Evolutionary conservation across 1,140 invertebrate genomes (phyloP), one percentile per base, ranked within the genome.

Genomic region (Pararge aegeria): DNA sequence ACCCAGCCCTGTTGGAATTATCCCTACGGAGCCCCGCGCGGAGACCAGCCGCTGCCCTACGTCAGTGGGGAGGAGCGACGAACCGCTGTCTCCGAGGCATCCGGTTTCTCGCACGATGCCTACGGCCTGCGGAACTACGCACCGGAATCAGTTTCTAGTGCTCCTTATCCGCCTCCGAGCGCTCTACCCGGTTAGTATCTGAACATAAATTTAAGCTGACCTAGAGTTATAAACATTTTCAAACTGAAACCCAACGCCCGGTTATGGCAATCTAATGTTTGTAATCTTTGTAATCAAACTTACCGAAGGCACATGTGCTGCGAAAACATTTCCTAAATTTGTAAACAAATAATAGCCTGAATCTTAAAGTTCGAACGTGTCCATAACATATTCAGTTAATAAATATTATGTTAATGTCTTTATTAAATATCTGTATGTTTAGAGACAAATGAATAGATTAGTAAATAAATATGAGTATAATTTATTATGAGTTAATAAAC

Each of bases 101-200:
- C 92, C 20, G 91, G 92, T 55, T 95, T 95, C 85, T 92, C 93
- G 2, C 94, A 95, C 75, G 94, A 95, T 68, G 92, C 94, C 19
- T 96, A 96, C 80, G 93, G 93, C 6, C 91, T 96, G 7, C 92
- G 95, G 68, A 95, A 94, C 87, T 96, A 96, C 74, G 92, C 92
- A 16, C 92, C 94, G 1, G 95, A 96, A 70, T 92, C 94, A 10
- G 94, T 96, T 57, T 93, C 94, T 15, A 94, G 95, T 56, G 94
- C 94, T 61, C 94, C 95, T 1, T 96, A 96, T 72, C 94, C 95
- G 72, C 94, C 95, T 80, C 93, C 95, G 93, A 94, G 95, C 92
- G 93, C 74, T 20, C 63, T 89, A 59, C 84, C 84, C 57, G 86
- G 86, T 87, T 52, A 85, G 86, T 87, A 85, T 55, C 2, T 34